Conservation (phyloP, 2,888 invertebrate genomes). For the Drosophila acutilabella region DNA sequence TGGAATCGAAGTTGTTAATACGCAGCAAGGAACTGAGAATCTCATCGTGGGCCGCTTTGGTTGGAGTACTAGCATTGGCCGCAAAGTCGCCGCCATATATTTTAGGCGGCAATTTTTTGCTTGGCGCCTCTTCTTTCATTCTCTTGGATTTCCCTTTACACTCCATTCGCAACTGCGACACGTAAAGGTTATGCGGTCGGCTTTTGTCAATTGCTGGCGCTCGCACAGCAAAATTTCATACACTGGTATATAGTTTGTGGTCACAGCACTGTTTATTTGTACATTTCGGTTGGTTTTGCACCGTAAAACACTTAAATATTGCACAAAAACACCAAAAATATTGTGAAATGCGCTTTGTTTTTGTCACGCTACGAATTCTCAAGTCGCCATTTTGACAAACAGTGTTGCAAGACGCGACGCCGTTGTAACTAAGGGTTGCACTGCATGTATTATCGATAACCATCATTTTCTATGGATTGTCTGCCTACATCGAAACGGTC, state of each 20-base stretch:
- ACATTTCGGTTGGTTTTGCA: constrained; percentile 56
- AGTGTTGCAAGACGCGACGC: constrained; percentile 63
- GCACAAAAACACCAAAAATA: constrained; percentile 74
- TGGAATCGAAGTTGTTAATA: constrained; percentile 84
- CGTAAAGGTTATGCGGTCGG: constrained; percentile 84
- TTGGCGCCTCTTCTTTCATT: constrained; percentile 84
- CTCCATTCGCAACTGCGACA: constrained; percentile 78
- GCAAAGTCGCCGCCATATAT: constrained; percentile 71
- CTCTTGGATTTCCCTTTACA: constrained; percentile 76
- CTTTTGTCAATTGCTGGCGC: constrained; percentile 57
- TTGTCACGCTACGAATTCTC: constrained; percentile 78
- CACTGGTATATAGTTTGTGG: constrained; percentile 40
- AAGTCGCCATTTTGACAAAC: constrained; percentile 78
- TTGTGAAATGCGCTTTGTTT: constrained; percentile 84
- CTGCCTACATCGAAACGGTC: constrained; percentile 6
- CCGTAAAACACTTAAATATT: constrained; percentile 63
- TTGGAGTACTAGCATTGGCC: constrained; percentile 68
- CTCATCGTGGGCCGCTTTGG: constrained; percentile 82
- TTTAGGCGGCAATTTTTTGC: constrained; percentile 84
- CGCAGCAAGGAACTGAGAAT: constrained; percentile 83
- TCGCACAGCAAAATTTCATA: constrained; percentile 32
- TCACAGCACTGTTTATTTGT: constrained; percentile 47
- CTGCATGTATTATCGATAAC: constrained; percentile 22
- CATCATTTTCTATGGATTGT: constrained; percentile 14
- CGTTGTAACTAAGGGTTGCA: constrained; percentile 44